Conservation (phyloP, 2,888 invertebrate species). For the Bedellia somnulentella region DNA sequence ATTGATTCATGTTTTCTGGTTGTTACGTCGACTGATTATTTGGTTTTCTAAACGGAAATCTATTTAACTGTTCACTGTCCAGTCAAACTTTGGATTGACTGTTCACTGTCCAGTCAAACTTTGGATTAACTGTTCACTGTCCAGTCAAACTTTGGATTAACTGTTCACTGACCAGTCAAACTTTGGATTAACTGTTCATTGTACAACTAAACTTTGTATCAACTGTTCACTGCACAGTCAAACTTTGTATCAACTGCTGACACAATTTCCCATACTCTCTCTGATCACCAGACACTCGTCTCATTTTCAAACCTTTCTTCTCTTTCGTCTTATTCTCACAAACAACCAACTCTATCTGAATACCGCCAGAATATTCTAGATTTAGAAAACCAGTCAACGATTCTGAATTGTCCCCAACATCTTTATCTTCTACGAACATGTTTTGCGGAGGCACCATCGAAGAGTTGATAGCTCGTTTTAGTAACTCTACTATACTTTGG, state of each 20-base stretch:
- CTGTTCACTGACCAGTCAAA: too few relatives aligned
- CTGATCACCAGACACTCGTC: constrained; percentile 86
- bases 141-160: too few relatives aligned
- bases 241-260: constrained; percentile 83
- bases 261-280: constrained; percentile 85
- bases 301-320: constrained; percentile 80
- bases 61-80: too few relatives aligned
- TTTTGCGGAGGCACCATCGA: constrained; percentile 72
- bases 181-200: too few relatives aligned
- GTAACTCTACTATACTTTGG: constrained; percentile 75
- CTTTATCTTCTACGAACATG: constrained; percentile 31
- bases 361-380: constrained; percentile 78
- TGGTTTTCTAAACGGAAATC: too few relatives aligned
- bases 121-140: too few relatives aligned
- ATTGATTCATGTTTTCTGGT: too few relatives aligned
- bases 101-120: too few relatives aligned
- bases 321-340: constrained; percentile 72
- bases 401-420: constrained; percentile 20
- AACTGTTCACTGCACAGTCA: constrained; percentile 72
- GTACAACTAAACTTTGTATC: too few relatives aligned
- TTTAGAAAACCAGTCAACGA: constrained; percentile 60
- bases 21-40: too few relatives aligned
- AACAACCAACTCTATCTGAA: constrained; percentile 83
- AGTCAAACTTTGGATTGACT: too few relatives aligned
- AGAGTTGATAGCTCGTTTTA: constrained; percentile 74